Conservation (phyloP, 2,888 invertebrate genomes). For the Rotaria macrura region DNA sequence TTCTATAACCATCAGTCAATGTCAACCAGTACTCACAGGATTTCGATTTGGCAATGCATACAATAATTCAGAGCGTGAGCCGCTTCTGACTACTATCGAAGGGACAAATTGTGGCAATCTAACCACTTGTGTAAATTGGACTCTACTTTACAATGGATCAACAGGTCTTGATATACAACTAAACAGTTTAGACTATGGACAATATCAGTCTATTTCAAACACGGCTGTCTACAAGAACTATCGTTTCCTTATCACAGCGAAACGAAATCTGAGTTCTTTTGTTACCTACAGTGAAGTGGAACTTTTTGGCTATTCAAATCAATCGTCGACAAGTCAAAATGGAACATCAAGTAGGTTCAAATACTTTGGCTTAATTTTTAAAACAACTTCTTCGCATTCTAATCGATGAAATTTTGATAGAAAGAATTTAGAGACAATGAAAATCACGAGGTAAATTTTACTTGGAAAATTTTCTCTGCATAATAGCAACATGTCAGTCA, state of each 20-base stretch:
- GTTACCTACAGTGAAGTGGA: neutral
- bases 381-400: neutral
- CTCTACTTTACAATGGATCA: neutral
- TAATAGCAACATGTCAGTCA: no score
- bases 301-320: neutral
- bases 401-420: no score
- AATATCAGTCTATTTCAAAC: neutral
- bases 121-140: neutral
- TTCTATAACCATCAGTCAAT: neutral
- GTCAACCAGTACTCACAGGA: neutral
- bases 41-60: neutral
- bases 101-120: neutral
- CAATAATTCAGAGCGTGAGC: neutral
- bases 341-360: neutral
- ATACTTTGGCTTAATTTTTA: no score
- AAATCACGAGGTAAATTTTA: no score
- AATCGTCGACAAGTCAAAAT: neutral
- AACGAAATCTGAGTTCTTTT: neutral
- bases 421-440: no score
- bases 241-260: neutral
- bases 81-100: neutral
- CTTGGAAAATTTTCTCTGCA: no score
- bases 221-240: neutral
- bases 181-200: neutral
- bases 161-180: neutral